phyloP scores from a whole-genome alignment of 2,113 vertebrate genomes.

The Ageneiosus marmoratus region DNA sequence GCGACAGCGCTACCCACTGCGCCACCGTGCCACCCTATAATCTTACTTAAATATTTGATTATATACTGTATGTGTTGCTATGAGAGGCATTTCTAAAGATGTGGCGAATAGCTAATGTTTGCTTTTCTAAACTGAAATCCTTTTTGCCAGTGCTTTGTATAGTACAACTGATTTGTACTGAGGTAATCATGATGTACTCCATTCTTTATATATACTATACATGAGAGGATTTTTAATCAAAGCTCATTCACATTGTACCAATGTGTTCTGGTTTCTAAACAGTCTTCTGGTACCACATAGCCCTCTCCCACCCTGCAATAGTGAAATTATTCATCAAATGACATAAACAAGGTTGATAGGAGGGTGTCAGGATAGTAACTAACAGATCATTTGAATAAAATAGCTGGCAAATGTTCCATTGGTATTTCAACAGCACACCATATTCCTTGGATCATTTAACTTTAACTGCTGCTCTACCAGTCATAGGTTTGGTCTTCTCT shows the following conservation, averaged over 20 bases:
- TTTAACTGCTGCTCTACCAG: constrained; percentile 45
- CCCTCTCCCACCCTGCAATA: constrained; percentile 1
- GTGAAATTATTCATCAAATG: constrained; percentile 6
- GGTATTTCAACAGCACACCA: constrained; percentile 37
- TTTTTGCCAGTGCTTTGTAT: constrained; percentile 70
- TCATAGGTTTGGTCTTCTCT: constrained; percentile 46
- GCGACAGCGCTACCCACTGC: too few relatives aligned
- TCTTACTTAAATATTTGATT: constrained; percentile 60
- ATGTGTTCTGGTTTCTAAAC: too few relatives aligned
- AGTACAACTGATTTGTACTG: constrained; percentile 61
- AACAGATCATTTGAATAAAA: constrained; percentile 62
- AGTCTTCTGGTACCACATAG: background rate
- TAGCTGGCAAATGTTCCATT: constrained; percentile 30
- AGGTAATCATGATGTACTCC: too few relatives aligned
- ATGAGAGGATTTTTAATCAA: too few relatives aligned
- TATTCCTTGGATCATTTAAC: constrained; percentile 47
- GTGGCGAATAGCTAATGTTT: constrained; percentile 65
- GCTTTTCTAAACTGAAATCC: constrained; percentile 38
- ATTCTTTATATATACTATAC: too few relatives aligned
- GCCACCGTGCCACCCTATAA: too few relatives aligned
- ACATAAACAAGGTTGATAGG: constrained; percentile 22
- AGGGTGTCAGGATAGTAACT: constrained; percentile 44
- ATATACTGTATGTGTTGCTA: constrained; percentile 50
- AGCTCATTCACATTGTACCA: constrained; percentile 40
- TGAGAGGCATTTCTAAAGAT: constrained; percentile 59